Percentiles rank a stretch among this genome's conserved stretches.
phyloP scores from a whole-genome alignment of 1,140 invertebrate species.

The Zaprionus taronus region DNA sequence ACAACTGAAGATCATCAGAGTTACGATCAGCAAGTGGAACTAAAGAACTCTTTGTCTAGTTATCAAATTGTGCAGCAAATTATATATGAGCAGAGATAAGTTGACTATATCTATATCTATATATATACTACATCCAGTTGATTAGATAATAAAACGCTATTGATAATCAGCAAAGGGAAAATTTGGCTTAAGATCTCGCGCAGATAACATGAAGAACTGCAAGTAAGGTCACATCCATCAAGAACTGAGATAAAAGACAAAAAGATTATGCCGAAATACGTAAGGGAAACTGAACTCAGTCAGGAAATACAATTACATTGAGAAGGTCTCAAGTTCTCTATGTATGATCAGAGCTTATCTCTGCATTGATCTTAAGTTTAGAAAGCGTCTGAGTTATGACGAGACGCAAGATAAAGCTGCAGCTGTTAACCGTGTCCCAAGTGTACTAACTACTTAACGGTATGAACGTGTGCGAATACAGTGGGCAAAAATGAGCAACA shows the following conservation, averaged over 20 bases:
- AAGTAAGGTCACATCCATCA: neutral
- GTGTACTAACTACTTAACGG: slow-evolving; percentile 14
- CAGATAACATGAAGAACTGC: slow-evolving; percentile 4
- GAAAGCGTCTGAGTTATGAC: slow-evolving; percentile 15
- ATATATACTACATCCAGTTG: neutral
- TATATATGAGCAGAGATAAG: slow-evolving; percentile 6
- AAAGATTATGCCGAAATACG: too few species aligned
- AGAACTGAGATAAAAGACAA: neutral
- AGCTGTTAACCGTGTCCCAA: neutral
- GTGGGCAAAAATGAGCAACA: slow-evolving; percentile 1
- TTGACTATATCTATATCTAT: too few species aligned
- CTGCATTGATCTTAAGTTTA: neutral
- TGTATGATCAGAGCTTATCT: neutral
- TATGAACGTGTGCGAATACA: neutral
- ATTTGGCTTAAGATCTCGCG: neutral
- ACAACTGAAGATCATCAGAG: neutral
- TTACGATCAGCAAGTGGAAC: neutral
- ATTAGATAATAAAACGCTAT: slow-evolving; percentile 22
- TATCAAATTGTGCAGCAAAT: slow-evolving; percentile 5
- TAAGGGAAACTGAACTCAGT: neutral
- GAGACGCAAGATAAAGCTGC: neutral
- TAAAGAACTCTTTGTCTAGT: neutral
- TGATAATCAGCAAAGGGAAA: slow-evolving; percentile 6
- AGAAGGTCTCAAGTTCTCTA: neutral
- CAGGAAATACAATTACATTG: neutral